Conservation (phyloP, 1,140 invertebrate species). For the Brachionus plicatilis region DNA sequence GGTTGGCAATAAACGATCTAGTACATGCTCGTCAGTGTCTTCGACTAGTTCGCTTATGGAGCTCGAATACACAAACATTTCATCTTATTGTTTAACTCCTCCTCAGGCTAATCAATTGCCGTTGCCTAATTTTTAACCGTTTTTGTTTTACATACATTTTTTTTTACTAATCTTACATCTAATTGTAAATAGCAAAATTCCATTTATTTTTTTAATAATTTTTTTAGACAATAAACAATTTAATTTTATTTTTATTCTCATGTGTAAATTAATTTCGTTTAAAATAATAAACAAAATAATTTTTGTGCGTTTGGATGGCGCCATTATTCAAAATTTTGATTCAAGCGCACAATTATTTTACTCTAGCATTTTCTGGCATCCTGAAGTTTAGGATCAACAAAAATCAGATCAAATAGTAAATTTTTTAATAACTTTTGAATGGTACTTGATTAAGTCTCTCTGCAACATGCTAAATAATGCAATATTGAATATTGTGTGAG, state of each 20-base stretch:
- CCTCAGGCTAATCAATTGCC: not conserved
- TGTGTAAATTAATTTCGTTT: not conserved
- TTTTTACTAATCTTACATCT: too few species aligned
- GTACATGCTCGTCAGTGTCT: not conserved
- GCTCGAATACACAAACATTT: not conserved
- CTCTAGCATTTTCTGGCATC: too few species aligned
- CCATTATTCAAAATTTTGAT: too few species aligned
- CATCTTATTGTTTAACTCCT: not conserved
- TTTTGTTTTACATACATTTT: not conserved
- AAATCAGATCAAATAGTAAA: too few species aligned
- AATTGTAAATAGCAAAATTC: not conserved
- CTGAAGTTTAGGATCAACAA: too few species aligned
- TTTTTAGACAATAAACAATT: not conserved
- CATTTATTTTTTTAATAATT: not conserved
- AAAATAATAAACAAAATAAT: not conserved
- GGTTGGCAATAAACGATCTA: not conserved
- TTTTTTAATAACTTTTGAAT: too few species aligned
- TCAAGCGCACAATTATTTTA: too few species aligned
- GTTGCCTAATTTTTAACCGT: conserved; percentile 5
- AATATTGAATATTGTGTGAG: too few species aligned
- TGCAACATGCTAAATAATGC: too few species aligned
- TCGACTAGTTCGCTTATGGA: not conserved
- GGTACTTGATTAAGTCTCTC: too few species aligned
- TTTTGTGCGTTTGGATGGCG: too few species aligned
- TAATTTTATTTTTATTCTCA: not conserved